Base-by-base conservation (phyloP, 2,888 invertebrate species). In the Synergus laeviventris region DNA sequence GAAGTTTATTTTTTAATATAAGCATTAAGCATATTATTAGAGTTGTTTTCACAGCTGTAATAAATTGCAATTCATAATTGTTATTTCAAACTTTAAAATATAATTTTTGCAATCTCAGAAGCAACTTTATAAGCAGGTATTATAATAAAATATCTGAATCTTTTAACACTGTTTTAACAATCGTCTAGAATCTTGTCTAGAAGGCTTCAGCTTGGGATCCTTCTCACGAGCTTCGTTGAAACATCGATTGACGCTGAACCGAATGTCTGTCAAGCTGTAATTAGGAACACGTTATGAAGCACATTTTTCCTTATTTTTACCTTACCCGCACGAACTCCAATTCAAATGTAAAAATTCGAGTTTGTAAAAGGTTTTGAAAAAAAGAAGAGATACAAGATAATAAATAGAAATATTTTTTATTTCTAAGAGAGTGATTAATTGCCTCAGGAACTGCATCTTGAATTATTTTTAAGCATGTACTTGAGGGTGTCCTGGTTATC, bases 241-340 rank as follows among this genome's bases (percentile, higher is more conserved):
- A 73, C 79, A 83, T 84, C 81, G 84, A 84, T 84, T 81, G 8
- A 36, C 18, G 21, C 62, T 74, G 60, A 59, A 74, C 76, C 70
- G 82, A 86, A 86, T 86, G 85, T 81, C 81, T 89, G 78, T 88
- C 89, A 84, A 88, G 88, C 74, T 88, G 91, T 81, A 91, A 91
- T 85, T 86, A 84, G 82, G 84, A 83, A 77, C 84, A 76, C 77
- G 78, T 81, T 84, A 75, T 76, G 76, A 70, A 73, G 73, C 78
- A 74, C 11, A 45, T 70, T 70, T 49, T n/a, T 2, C 49, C 3
- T 9, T 2, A 21, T 56, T 21, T 56, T 56, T 21, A 18, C 21
- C 9, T 21, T 21, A 1, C 49, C 49, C n/a, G n/a, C 56, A 21
- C 18, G 5, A 56, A 56, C 9, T 12, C 0, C 3, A 21, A 21